phyloP scores from a whole-genome alignment of 2,888 invertebrate genomes.

The Catocala nupta region DNA sequence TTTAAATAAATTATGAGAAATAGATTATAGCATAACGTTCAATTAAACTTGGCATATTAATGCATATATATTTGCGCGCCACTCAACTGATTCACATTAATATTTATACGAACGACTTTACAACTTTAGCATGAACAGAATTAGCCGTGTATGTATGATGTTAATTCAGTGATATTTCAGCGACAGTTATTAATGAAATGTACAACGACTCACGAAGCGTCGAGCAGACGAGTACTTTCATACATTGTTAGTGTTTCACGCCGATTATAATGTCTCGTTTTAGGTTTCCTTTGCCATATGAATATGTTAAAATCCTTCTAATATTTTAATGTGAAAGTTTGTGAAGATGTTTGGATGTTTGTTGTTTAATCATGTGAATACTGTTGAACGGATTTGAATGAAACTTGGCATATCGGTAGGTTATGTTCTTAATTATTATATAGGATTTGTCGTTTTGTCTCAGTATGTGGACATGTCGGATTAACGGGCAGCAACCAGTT shows the following conservation, averaged over 20 bases:
- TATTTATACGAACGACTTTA: not conserved
- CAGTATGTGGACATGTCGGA: too few species aligned
- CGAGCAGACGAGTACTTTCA: slow-evolving; percentile 12
- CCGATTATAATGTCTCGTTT: slow-evolving; percentile 2
- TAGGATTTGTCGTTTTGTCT: too few species aligned
- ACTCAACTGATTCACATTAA: not conserved
- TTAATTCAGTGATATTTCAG: slow-evolving; percentile 4
- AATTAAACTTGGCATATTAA: not conserved
- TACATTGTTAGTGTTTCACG: slow-evolving; percentile 10
- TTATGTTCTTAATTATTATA: too few species aligned
- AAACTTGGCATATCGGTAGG: too few species aligned
- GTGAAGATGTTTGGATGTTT: too few species aligned
- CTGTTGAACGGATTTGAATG: too few species aligned
- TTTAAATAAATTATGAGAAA: too few species aligned
- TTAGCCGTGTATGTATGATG: not conserved
- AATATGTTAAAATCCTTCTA: too few species aligned
- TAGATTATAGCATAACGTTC: not conserved
- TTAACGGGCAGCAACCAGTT: too few species aligned
- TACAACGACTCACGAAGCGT: not conserved
- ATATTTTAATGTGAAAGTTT: too few species aligned
- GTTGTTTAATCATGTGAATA: too few species aligned
- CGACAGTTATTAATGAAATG: slow-evolving; percentile 2
- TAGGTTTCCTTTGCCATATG: not conserved
- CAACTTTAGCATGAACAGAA: slow-evolving; percentile 4
- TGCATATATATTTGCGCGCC: not conserved